A percentile compares a stretch with the other conserved stretches of the same genome.
phyloP scores from a whole-genome alignment of 2,797 vertebrate species.

The Urophycis tenuis region DNA sequence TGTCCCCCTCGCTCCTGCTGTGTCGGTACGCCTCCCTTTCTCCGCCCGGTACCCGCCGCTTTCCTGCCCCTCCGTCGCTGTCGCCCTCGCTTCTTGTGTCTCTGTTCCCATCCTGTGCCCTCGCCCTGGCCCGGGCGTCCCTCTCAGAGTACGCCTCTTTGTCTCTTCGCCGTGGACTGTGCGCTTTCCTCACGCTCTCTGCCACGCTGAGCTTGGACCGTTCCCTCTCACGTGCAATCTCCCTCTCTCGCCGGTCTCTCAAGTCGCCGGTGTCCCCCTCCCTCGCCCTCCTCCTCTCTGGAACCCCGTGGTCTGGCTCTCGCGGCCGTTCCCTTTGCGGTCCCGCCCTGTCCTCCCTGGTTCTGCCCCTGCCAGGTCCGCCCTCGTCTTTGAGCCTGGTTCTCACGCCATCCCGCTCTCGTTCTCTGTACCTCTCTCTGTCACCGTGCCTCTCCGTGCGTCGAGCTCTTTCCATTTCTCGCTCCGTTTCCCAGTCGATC shows the following conservation, averaged over 20 bases:
- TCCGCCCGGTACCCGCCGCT: conserved; percentile 38
- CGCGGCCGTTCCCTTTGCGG: conserved; percentile 42
- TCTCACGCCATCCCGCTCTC: conserved; percentile 32
- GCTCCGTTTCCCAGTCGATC: conserved; percentile 26
- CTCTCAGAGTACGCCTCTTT: conserved; percentile 36
- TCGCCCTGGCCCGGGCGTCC: conserved; percentile 29
- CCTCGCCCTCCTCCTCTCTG: conserved; percentile 44
- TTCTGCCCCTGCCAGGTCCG: conserved; percentile 31
- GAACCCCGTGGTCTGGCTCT: conserved; percentile 32
- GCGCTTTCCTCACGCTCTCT: conserved; percentile 32
- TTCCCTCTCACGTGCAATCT: conserved; percentile 42
- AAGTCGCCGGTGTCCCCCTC: conserved; percentile 36
- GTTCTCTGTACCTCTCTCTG: conserved; percentile 38
- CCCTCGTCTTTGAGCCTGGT: conserved; percentile 30
- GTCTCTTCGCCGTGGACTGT: conserved; percentile 39
- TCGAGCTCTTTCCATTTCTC: conserved; percentile 29
- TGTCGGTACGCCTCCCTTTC: conserved; percentile 44
- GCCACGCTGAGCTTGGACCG: conserved; percentile 27
- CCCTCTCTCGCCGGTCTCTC: conserved; percentile 43
- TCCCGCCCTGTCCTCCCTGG: conserved; percentile 38
- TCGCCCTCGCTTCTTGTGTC: conserved; percentile 57
- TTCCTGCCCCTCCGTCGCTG: conserved; percentile 46
- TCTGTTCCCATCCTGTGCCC: conserved; percentile 41
- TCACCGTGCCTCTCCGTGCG: conserved; percentile 28
- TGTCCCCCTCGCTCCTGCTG: conserved; percentile 59